Evolutionary conservation across 1,140 invertebrate genomes (phyloP).

Genomic region (Pseudobourletiella spinata): DNA sequence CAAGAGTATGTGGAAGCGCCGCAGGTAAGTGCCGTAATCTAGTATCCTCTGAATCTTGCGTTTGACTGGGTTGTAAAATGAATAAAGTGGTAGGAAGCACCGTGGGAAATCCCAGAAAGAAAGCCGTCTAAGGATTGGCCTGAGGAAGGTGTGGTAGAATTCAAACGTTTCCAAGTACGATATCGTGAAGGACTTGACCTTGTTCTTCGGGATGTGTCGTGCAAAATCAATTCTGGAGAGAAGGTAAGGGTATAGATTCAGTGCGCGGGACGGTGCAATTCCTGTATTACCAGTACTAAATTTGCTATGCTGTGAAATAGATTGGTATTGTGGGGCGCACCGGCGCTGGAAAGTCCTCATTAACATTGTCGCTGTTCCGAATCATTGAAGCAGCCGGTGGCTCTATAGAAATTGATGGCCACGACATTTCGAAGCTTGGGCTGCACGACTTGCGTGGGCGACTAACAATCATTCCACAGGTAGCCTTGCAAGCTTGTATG

Average conservation of each 20-base stretch:
- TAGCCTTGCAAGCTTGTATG: constrained; percentile 36
- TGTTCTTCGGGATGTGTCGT: constrained; percentile 43
- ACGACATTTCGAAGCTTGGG: constrained; percentile 40
- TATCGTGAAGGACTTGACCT: constrained; percentile 41
- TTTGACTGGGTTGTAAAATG: neutral
- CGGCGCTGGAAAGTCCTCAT: constrained; percentile 22
- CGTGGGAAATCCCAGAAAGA: constrained; percentile 51
- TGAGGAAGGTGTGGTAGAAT: constrained; percentile 41
- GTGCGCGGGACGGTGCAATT: neutral
- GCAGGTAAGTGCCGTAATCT: constrained; percentile 40
- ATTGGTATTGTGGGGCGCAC: constrained; percentile 43
- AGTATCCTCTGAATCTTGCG: neutral
- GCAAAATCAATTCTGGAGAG: constrained; percentile 42
- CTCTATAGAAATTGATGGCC: constrained; percentile 40
- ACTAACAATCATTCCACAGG: constrained; percentile 52
- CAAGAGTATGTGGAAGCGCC: too few relatives aligned
- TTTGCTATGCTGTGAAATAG: constrained; percentile 14
- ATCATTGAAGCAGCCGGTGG: constrained; percentile 41
- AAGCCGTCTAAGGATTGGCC: constrained; percentile 39
- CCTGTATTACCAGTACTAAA: neutral
- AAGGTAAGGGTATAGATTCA: neutral
- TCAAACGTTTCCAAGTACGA: constrained; percentile 40
- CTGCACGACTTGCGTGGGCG: constrained; percentile 39
- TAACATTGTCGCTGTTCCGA: constrained; percentile 41
- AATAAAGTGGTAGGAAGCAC: constrained; percentile 50